phyloP scores from a whole-genome alignment of 1,140 invertebrate species.

The Globodera rostochiensis region DNA sequence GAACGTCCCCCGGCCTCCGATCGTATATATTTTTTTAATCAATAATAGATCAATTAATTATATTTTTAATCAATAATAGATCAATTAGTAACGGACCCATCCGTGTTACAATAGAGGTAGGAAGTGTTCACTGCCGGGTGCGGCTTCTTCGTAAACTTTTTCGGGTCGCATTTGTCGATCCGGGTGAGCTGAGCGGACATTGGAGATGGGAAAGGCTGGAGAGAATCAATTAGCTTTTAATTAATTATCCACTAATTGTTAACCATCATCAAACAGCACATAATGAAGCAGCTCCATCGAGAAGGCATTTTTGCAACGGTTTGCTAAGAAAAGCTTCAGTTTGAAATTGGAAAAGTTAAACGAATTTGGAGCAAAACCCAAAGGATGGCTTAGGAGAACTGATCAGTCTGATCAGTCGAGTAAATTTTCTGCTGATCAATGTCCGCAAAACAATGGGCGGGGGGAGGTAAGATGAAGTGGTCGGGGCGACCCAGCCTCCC shows the following conservation, averaged over 20 bases:
- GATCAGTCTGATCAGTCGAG: not conserved
- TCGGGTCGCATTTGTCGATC: slow-evolving; percentile 34
- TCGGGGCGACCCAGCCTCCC: too few species aligned
- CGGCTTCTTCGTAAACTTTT: slow-evolving; percentile 32
- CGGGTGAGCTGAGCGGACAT: slow-evolving; percentile 20
- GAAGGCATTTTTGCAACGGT: not conserved
- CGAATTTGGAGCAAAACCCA: not conserved
- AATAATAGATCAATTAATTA: too few species aligned
- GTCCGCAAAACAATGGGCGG: not conserved
- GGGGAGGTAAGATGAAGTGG: not conserved
- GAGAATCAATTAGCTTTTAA: not conserved
- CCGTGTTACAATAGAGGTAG: slow-evolving; percentile 47
- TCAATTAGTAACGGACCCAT: slow-evolving; percentile 37
- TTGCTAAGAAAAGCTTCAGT: not conserved
- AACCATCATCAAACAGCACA: not conserved
- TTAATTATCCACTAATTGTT: not conserved
- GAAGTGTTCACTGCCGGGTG: slow-evolving; percentile 37
- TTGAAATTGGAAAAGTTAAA: not conserved
- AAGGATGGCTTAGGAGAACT: not conserved
- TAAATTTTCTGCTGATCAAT: not conserved
- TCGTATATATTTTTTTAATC: too few species aligned
- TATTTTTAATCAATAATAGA: too few species aligned
- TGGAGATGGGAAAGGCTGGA: not conserved
- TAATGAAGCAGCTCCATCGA: not conserved
- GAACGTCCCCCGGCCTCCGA: not conserved